phyloP scores from a whole-genome alignment of 2,888 invertebrate genomes.

The Caradrina kadenii region DNA sequence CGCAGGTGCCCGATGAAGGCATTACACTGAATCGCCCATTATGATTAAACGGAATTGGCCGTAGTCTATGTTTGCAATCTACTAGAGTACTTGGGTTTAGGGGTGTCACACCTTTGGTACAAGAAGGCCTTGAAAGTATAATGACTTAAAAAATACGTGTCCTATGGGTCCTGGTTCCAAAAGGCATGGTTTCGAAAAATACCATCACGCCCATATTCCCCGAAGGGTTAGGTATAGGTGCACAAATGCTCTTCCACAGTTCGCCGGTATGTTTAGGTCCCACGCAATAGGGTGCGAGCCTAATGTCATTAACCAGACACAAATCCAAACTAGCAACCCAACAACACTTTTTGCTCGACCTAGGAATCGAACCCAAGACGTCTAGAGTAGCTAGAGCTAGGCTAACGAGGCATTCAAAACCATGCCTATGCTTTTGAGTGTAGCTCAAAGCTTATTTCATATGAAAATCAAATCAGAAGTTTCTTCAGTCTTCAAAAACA shows the following conservation, averaged over 20 bases:
- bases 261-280: too few relatives aligned
- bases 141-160: neutral
- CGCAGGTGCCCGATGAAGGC: conserved; percentile 88
- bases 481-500: neutral
- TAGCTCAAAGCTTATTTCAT: neutral
- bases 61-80: conserved; percentile 85
- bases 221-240: too few relatives aligned
- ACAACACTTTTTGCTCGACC: too few relatives aligned
- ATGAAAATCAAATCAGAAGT: neutral
- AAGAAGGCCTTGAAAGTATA: conserved; percentile 3
- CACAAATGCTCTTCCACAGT: too few relatives aligned
- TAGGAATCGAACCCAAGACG: too few relatives aligned
- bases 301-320: too few relatives aligned
- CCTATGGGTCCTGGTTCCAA: neutral
- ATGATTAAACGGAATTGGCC: conserved; percentile 83
- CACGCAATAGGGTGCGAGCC: too few relatives aligned
- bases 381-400: too few relatives aligned
- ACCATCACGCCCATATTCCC: too few relatives aligned
- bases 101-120: conserved; percentile 44
- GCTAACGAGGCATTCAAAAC: too few relatives aligned
- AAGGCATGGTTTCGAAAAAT: neutral
- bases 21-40: conserved; percentile 86
- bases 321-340: too few relatives aligned
- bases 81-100: conserved; percentile 70
- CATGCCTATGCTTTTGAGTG: too few relatives aligned